phyloP scores from a whole-genome alignment of 2,888 invertebrate species.

The Heliconius erato region DNA sequence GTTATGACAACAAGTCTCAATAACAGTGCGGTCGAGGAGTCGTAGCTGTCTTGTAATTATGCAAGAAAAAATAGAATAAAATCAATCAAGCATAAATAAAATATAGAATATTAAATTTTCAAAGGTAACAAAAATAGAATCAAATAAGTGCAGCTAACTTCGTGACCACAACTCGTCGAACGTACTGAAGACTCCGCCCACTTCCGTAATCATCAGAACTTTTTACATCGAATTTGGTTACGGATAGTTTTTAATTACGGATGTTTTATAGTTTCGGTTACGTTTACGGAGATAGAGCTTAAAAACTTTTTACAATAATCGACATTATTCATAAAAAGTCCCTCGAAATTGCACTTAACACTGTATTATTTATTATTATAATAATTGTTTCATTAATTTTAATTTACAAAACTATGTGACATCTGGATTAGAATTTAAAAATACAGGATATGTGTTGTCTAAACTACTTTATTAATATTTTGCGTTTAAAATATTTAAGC shows the following conservation, averaged over 20 bases:
- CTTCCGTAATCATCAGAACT: not conserved
- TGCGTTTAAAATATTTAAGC: constrained; percentile 23
- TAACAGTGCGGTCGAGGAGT: too few relatives aligned
- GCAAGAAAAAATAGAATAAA: too few relatives aligned
- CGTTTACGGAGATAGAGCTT: not conserved
- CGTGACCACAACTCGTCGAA: too few relatives aligned
- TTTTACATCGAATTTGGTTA: not conserved
- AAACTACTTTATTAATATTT: constrained; percentile 15
- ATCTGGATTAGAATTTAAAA: not conserved
- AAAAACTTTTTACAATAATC: not conserved
- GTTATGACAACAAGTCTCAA: not conserved
- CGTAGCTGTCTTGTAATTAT: too few relatives aligned
- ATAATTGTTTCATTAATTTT: not conserved
- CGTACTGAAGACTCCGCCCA: too few relatives aligned
- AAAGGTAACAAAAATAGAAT: too few relatives aligned
- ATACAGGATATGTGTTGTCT: constrained; percentile 33
- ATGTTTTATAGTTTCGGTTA: not conserved
- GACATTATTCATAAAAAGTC: not conserved
- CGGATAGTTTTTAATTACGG: too few relatives aligned
- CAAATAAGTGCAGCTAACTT: too few relatives aligned
- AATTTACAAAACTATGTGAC: constrained; percentile 15
- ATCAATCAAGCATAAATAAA: too few relatives aligned
- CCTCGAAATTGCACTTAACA: not conserved
- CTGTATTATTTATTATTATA: not conserved
- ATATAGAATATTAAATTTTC: too few relatives aligned